These are phyloP conservation scores for Hyperoplus lanceolatus DNA, from an alignment of 2,797 vertebrate species.

Conservation along the genomic window DNA sequence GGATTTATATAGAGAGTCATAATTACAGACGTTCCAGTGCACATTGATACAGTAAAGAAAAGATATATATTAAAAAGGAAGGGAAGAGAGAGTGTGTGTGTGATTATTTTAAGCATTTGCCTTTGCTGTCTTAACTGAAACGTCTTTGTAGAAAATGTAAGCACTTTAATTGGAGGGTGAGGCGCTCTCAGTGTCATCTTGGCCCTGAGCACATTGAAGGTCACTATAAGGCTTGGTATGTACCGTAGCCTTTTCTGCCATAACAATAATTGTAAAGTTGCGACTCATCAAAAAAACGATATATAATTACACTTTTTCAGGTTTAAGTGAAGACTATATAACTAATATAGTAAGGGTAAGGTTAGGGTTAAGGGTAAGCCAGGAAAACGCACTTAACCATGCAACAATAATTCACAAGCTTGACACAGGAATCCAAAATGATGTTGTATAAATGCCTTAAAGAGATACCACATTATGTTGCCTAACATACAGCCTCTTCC, in stretches of 20 bases:
- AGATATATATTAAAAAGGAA: conserved; percentile 42
- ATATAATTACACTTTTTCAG: too few relatives aligned
- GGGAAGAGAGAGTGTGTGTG: conserved; percentile 31
- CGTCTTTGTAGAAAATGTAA: conserved; percentile 75
- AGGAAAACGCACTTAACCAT: too few relatives aligned
- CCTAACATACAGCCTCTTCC: too few relatives aligned
- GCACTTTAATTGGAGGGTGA: conserved; percentile 75
- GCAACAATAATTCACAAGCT: too few relatives aligned
- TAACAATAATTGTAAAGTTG: background rate
- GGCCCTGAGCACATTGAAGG: conserved; percentile 8
- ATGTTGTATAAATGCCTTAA: too few relatives aligned
- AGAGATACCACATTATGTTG: too few relatives aligned
- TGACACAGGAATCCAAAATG: too few relatives aligned
- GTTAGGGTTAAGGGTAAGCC: too few relatives aligned
- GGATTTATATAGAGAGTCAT: conserved; percentile 79
- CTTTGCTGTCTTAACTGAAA: conserved; percentile 70
- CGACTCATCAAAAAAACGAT: too few relatives aligned
- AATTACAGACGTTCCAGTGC: conserved; percentile 77
- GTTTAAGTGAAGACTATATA: too few relatives aligned
- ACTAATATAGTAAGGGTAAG: too few relatives aligned
- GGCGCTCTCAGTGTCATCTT: conserved; percentile 21
- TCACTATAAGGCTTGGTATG: conserved; percentile 12
- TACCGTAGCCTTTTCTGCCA: conserved; percentile 9
- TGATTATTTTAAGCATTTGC: conserved; percentile 78
- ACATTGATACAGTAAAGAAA: conserved; percentile 64